Percentiles rank a stretch among this genome's conserved stretches.
These are phyloP conservation scores for Macropodus opercularis DNA, from an alignment of 2,797 vertebrate species.

Conservation along the genomic window DNA sequence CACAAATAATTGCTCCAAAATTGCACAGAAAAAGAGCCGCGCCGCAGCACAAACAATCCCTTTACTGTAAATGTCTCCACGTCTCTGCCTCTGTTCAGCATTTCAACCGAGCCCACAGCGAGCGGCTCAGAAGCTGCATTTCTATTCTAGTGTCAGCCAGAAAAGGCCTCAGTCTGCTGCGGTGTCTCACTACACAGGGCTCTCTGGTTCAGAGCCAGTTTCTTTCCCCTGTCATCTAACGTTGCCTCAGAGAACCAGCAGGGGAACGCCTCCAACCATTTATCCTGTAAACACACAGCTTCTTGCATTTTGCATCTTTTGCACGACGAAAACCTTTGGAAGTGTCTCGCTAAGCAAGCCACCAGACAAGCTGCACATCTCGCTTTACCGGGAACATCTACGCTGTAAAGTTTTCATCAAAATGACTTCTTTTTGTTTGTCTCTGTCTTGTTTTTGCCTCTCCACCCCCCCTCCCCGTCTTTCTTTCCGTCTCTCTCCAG, in stretches of 20 bases:
- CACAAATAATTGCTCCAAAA: conserved; percentile 62
- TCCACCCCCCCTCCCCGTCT: conserved; percentile 55
- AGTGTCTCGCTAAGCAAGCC: conserved; percentile 68
- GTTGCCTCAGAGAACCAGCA: conserved; percentile 77
- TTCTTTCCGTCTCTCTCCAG: conserved; percentile 65
- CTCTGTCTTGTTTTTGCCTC: conserved; percentile 64
- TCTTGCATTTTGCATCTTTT: conserved; percentile 61
- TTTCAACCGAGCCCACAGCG: conserved; percentile 66
- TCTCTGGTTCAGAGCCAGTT: conserved; percentile 66
- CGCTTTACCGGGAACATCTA: conserved; percentile 71
- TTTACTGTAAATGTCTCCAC: conserved; percentile 63
- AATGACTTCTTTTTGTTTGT: conserved; percentile 69
- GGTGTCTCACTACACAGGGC: conserved; percentile 62
- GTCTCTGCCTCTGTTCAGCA: conserved; percentile 58
- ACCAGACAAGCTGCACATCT: conserved; percentile 66
- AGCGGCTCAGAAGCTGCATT: conserved; percentile 66
- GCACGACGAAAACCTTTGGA: conserved; percentile 68
- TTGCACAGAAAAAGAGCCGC: conserved; percentile 48
- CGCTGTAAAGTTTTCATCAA: conserved; percentile 75
- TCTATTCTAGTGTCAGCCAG: conserved; percentile 76
- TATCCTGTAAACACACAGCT: conserved; percentile 80
- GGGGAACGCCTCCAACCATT: conserved; percentile 80
- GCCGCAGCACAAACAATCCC: conserved; percentile 42
- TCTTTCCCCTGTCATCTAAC: conserved; percentile 71
- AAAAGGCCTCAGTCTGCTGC: conserved; percentile 68